Conservation (phyloP, 1,140 invertebrate species). For the Bombus affinis region DNA sequence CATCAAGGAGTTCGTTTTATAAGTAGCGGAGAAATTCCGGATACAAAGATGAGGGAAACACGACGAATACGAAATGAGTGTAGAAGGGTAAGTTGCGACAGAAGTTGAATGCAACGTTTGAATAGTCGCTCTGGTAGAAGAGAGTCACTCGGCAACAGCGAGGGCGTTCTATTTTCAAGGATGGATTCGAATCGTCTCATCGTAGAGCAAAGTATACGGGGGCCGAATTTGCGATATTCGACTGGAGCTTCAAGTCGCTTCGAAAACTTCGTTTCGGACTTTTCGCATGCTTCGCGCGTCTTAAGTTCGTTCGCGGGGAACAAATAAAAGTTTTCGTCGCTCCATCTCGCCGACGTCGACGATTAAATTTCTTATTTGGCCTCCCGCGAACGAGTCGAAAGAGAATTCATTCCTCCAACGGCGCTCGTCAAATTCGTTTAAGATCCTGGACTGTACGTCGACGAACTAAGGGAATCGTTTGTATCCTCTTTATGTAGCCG, state of each 20-base stretch:
- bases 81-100: constrained; percentile 31
- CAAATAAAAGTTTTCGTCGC: constrained; percentile 36
- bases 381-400: neutral
- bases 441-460: neutral
- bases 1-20: neutral
- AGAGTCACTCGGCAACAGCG: neutral
- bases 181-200: constrained; percentile 37
- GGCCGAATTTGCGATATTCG: constrained; percentile 28
- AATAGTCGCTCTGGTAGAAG: constrained; percentile 43
- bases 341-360: neutral
- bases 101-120: constrained; percentile 57
- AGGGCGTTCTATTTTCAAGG: constrained; percentile 39
- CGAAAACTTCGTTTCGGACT: constrained; percentile 30
- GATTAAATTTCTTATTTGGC: constrained; percentile 24
- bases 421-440: neutral
- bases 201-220: constrained; percentile 4
- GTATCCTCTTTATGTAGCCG: neutral
- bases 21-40: constrained; percentile 29
- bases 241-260: constrained; percentile 18
- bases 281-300: neutral
- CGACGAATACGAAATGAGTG: constrained; percentile 26
- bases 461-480: neutral
- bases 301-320: neutral
- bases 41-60: constrained; percentile 39
- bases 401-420: neutral